These are phyloP conservation scores for Drosophila prosaltans DNA, from an alignment of 1,140 invertebrate species.

Conservation along the genomic window DNA sequence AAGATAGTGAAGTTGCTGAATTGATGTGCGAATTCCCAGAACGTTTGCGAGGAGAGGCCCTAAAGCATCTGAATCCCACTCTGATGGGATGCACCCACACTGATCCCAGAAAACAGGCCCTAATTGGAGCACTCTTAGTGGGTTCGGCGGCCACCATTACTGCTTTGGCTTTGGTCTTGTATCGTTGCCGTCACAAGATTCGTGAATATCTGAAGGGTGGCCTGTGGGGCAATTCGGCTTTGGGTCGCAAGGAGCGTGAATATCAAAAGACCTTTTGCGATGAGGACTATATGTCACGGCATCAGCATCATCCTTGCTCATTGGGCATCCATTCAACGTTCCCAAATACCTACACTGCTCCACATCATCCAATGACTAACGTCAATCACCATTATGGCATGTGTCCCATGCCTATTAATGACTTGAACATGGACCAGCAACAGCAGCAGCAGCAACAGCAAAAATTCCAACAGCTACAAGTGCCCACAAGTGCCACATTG, in stretches of 20 bases:
- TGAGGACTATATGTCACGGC: constrained; percentile 91
- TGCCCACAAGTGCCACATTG: constrained; percentile 66
- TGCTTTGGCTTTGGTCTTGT: constrained; percentile 88
- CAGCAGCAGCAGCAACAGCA: constrained; percentile 61
- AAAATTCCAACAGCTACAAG: constrained; percentile 80
- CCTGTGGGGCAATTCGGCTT: constrained; percentile 88
- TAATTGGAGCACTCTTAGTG: constrained; percentile 89
- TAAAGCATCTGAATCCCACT: constrained; percentile 88
- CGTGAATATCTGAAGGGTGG: constrained; percentile 93
- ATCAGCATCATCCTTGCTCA: constrained; percentile 85
- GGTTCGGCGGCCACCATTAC: constrained; percentile 88
- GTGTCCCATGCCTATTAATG: constrained; percentile 73
- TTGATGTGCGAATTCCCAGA: constrained; percentile 90
- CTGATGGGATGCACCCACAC: constrained; percentile 91
- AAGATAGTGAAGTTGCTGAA: constrained; percentile 66
- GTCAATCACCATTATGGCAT: constrained; percentile 90
- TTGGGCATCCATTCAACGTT: constrained; percentile 85
- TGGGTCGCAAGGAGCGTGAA: constrained; percentile 91
- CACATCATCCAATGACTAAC: constrained; percentile 51
- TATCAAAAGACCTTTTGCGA: constrained; percentile 94
- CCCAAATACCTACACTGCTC: constrained; percentile 84
- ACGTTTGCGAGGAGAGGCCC: constrained; percentile 87
- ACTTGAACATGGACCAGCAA: constrained; percentile 60
- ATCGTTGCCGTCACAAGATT: constrained; percentile 90
- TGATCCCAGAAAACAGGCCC: constrained; percentile 90